These are phyloP conservation scores for Neoseiulus cucumeris DNA, from an alignment of 1,140 invertebrate species.

Conservation along the genomic window DNA sequence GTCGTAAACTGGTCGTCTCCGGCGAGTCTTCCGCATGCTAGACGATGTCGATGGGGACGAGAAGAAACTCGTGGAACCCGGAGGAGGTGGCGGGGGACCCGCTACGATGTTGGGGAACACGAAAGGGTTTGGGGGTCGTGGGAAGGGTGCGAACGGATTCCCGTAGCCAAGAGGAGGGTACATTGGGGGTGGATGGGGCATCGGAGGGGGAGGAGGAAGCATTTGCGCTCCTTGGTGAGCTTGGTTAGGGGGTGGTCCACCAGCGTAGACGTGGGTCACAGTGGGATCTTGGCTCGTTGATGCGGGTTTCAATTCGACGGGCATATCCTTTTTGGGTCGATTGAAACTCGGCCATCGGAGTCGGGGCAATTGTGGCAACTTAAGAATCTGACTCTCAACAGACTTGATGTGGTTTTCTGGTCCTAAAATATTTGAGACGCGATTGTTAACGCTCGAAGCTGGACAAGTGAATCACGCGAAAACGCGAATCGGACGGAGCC, in stretches of 20 bases:
- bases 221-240: background rate
- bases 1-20: background rate
- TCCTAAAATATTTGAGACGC: too few relatives aligned
- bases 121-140: background rate
- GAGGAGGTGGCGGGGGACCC: background rate
- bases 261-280: background rate
- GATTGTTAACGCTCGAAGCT: too few relatives aligned
- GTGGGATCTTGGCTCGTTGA: background rate
- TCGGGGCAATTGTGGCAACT: background rate
- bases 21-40: background rate
- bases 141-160: background rate
- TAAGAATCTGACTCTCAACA: background rate
- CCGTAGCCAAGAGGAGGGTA: background rate
- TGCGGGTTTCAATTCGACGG: background rate
- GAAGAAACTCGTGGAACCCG: background rate
- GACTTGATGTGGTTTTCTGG: too few relatives aligned
- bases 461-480: too few relatives aligned
- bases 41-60: background rate
- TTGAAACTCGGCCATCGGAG: background rate
- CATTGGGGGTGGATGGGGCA: background rate
- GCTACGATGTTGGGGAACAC: constrained; percentile 6
- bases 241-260: background rate
- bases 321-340: background rate
- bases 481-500: too few relatives aligned
- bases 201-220: background rate